Evolutionary conservation across 1,140 invertebrate genomes (phyloP).

Genomic region (Parapsyche elsis): DNA sequence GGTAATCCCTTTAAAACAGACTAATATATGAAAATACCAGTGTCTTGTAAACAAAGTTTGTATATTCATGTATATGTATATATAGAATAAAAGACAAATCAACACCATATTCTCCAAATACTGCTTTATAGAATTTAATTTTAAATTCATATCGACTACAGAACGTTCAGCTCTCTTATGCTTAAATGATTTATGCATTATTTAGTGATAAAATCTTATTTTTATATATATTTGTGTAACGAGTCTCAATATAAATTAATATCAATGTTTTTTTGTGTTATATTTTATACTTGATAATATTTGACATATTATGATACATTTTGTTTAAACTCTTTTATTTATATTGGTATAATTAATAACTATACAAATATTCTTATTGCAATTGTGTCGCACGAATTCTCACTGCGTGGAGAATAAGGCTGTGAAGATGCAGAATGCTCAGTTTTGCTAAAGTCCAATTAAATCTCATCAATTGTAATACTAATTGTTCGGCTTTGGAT

Average conservation of each 20-base stretch:
- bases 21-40: no score
- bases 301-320: no score
- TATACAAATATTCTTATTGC: neutral
- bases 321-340: no score
- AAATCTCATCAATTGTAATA: neutral
- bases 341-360: neutral
- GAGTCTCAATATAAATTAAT: conserved; percentile 3
- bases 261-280: neutral
- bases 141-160: neutral
- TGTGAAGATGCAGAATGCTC: conserved; percentile 6
- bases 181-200: neutral
- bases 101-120: no score
- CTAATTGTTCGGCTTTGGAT: neutral
- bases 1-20: no score
- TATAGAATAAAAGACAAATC: no score
- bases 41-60: no score
- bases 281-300: no score
- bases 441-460: neutral
- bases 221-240: neutral
- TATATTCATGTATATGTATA: no score
- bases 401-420: neutral
- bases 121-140: no score
- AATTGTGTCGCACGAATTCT: neutral
- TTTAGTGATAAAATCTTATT: neutral
- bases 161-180: neutral